Base-by-base conservation (phyloP, 1,140 invertebrate genomes). In the Yoshiicerus persimilis region DNA sequence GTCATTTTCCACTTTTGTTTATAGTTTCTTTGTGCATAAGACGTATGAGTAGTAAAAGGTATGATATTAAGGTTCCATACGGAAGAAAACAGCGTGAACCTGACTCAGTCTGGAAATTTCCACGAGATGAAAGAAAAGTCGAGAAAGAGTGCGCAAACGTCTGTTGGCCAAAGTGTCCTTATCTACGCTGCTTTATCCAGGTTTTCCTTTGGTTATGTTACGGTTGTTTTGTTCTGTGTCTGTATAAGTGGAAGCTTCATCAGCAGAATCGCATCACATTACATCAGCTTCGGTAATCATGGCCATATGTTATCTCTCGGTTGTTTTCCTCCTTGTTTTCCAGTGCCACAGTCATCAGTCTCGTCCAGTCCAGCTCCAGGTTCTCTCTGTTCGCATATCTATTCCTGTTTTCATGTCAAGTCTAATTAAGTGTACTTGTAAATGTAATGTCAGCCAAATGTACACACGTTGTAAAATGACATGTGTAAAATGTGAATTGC, bases 91-190 rank as follows among this genome's bases (percentile, higher is more conserved):
- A 30, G 11, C 11, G 4, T 27, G 66, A n/a, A n/a, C n/a, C n/a
- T n/a, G n/a, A n/a, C n/a, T n/a, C n/a, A 80, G n/a, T 80, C 75
- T 80, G 32, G 75, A 80, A 80, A 80, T 80, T 80, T 80, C 75
- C 75, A 80, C 20, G 32, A 80, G 75, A 38, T n/a, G 1, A 34
- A 36, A 34, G 75, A 10, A 80, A 32, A 32, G 20, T 38, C 13
- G 20, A 6, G 75, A 38, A 38, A 36, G 34, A 38, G 32, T 80
- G 75, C 75, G 75, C 75, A 80, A 36, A 80, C 75, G 75, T 80
- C 75, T 80, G 16, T 20, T 4, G n/a, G n/a, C 11, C 11, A 20
- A 30, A 16, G 66, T 32, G 66, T 70, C 30, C 47, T 70, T 30
- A 70, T 39, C 38, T 39, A 39, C 47, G 47, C n/a, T n/a, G 47